Evolutionary conservation across 2,888 invertebrate species (phyloP).

Genomic region (Mesorhabditis spiculigera): DNA sequence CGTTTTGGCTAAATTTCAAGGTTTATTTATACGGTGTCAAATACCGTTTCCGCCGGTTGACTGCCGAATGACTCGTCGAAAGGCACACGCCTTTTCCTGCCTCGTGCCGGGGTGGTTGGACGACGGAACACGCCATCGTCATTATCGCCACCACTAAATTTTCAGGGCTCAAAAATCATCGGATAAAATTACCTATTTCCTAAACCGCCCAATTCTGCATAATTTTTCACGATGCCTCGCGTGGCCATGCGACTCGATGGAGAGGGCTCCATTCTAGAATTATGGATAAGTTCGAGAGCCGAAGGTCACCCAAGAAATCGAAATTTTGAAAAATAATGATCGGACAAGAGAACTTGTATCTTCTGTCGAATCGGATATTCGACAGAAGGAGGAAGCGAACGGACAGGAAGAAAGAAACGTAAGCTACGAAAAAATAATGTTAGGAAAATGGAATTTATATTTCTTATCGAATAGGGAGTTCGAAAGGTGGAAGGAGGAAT

Average conservation of each 20-base stretch:
- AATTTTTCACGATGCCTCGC: constrained; percentile 1
- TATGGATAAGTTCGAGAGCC: no score
- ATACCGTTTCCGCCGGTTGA: no score
- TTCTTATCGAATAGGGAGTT: no score
- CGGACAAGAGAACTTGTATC: no score
- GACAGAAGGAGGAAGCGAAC: no score
- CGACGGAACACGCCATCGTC: constrained; percentile 35
- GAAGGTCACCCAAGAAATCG: no score
- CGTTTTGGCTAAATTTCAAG: constrained; percentile 31
- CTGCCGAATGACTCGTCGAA: not conserved
- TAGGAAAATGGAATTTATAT: no score
- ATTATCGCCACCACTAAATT: constrained; percentile 7
- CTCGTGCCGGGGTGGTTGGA: constrained; percentile 33
- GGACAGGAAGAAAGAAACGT: no score
- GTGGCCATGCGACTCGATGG: constrained; percentile 3
- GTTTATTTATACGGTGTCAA: not conserved
- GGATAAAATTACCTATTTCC: not conserved
- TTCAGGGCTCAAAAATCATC: not conserved
- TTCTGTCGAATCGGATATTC: no score
- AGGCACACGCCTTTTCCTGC: constrained; percentile 25
- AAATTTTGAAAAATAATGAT: no score
- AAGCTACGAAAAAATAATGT: no score
- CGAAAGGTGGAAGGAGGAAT: no score
- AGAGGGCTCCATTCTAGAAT: not conserved
- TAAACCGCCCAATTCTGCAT: not conserved